A percentile compares a stretch with the other conserved stretches of the same genome.
Evolutionary conservation across 2,797 vertebrate species (phyloP).

Genomic region (Huso huso): DNA sequence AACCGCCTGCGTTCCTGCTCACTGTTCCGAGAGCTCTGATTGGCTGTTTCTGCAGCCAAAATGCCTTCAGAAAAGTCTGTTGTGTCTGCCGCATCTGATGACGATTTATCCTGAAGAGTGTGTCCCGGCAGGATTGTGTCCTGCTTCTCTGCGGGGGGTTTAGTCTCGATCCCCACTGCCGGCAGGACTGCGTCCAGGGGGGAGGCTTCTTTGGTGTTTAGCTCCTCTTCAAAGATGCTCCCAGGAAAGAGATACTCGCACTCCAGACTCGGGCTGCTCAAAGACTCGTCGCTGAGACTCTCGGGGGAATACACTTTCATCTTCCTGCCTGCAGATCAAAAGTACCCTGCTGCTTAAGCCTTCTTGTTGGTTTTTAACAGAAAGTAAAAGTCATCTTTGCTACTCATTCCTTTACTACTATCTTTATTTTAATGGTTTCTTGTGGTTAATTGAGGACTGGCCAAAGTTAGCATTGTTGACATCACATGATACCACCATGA

Average conservation of each 20-base stretch:
- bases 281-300: conserved; percentile 54
- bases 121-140: neutral
- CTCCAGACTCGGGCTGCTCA: conserved; percentile 53
- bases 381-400: too few relatives aligned
- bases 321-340: conserved; percentile 63
- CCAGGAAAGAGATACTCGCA: conserved; percentile 59
- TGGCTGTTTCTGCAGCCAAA: neutral
- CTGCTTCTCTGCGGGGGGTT: conserved; percentile 13
- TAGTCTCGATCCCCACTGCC: conserved; percentile 34
- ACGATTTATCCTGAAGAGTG: neutral
- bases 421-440: too few relatives aligned
- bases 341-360: too few relatives aligned
- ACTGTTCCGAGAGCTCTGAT: conserved; percentile 38
- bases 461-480: too few relatives aligned
- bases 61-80: conserved; percentile 5
- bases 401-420: too few relatives aligned
- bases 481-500: too few relatives aligned
- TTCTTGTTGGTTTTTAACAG: too few relatives aligned
- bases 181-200: conserved; percentile 33
- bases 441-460: too few relatives aligned
- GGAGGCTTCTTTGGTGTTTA: conserved; percentile 47
- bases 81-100: neutral
- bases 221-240: conserved; percentile 59
- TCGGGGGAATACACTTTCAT: conserved; percentile 76
- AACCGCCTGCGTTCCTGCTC: conserved; percentile 77